Conservation (phyloP, 2,888 invertebrate species). For the Linnaemya tessellans region DNA sequence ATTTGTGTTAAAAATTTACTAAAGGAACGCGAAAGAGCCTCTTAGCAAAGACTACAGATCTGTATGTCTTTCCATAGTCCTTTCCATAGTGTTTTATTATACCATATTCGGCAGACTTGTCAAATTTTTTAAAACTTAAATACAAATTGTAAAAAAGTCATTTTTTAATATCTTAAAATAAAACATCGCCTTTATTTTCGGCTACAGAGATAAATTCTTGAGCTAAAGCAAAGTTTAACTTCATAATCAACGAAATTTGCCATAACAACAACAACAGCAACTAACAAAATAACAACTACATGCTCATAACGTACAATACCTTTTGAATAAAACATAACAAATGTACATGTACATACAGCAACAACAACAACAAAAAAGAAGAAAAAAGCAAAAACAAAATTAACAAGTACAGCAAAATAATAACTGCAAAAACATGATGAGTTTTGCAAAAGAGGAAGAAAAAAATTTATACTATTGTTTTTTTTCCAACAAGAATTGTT, state of each 20-base stretch:
- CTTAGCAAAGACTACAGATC: too few relatives aligned
- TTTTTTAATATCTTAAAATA: not conserved
- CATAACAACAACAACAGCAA: slow-evolving; percentile 48
- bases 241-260: slow-evolving; percentile 54
- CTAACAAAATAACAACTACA: not conserved
- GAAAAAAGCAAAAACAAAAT: too few relatives aligned
- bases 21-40: too few relatives aligned
- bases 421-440: slow-evolving; percentile 57
- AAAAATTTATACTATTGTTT: not conserved
- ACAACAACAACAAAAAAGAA: too few relatives aligned
- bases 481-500: slow-evolving; percentile 46
- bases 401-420: slow-evolving; percentile 38
- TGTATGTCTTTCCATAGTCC: too few relatives aligned
- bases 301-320: slow-evolving; percentile 14
- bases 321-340: slow-evolving; percentile 32
- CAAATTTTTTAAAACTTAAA: not conserved
- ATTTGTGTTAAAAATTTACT: too few relatives aligned
- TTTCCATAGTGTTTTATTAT: too few relatives aligned
- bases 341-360: slow-evolving; percentile 40
- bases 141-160: too few relatives aligned
- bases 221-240: slow-evolving; percentile 47
- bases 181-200: not conserved
- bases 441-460: slow-evolving; percentile 27
- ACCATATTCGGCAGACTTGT: too few relatives aligned
- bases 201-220: slow-evolving; percentile 5